Base-by-base conservation (phyloP, 2,113 vertebrate genomes). In the Andinoacara biseriatus region DNA sequence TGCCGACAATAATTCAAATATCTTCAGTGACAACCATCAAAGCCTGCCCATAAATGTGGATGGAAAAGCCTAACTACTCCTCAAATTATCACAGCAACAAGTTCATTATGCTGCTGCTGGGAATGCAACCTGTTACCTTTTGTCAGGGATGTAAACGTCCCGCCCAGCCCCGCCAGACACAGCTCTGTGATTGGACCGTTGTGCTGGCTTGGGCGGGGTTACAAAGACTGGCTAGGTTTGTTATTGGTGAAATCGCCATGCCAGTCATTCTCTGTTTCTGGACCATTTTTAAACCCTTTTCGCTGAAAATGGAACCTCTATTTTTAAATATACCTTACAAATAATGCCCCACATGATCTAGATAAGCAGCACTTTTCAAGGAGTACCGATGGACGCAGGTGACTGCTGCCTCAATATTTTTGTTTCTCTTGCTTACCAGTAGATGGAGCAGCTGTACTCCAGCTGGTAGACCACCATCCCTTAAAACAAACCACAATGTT, bases 71-170 rank as follows among this genome's bases (percentile, higher is more conserved):
- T 67, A 76, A 76, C 60, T 35, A 72, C 26, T 4, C 5, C 40
- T 31, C 2, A 82, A 83, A 49, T 63, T 2, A 56, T 15, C 5
- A 40, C 60, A 57, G 82, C 75, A 67, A 87, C 59, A 87, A 92
- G 69, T 94, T 94, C 89, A 92, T 92, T 81, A 60, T 58, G 60
- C n/a, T 49, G 77, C 67, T 17, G 26, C 52, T 22, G 67, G 69
- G 67, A 78, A 54, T 58, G 87, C 95, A 95, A 96, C 95, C 95
- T 96, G 95, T 96, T 96, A 95, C 95, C 95, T 95, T 95, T 93
- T 92, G 83, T 92, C 74, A 76, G 81, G 56, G 92, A 93, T 87
- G 90, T 31, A 35, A 74, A 22, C 10, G 89, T 77, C 82, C 94
- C 94, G 94, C 95, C 95, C 90, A 90, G 35, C 56, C 10, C 52